These are phyloP conservation scores for Gnatocerus cornutus DNA, from an alignment of 2,888 invertebrate genomes.

Conservation along the genomic window DNA sequence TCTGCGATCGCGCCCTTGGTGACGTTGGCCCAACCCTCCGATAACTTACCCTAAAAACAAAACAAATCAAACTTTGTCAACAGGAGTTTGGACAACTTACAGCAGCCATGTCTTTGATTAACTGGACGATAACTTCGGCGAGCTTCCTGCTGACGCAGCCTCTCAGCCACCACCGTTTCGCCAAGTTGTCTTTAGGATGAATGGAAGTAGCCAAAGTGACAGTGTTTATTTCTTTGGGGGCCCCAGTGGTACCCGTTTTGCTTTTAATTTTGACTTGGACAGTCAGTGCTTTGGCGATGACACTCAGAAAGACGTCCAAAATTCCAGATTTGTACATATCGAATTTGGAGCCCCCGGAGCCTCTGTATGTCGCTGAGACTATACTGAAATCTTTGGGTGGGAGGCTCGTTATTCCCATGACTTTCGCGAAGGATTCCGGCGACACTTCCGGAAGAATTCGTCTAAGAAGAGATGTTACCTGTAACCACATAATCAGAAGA, in stretches of 20 bases:
- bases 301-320: constrained; percentile 91
- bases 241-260: constrained; percentile 72
- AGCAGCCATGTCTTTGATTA: constrained; percentile 94
- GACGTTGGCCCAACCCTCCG: constrained; percentile 88
- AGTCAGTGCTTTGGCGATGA: constrained; percentile 92
- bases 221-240: constrained; percentile 73
- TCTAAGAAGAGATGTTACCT: constrained; percentile 89
- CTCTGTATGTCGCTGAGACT: constrained; percentile 75
- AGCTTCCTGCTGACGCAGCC: constrained; percentile 89
- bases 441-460: constrained; percentile 93
- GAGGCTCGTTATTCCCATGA: constrained; percentile 81
- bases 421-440: constrained; percentile 86
- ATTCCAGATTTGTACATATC: constrained; percentile 80
- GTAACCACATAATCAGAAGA: constrained; percentile 45
- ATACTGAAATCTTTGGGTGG: constrained; percentile 87
- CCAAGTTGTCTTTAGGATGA: constrained; percentile 75
- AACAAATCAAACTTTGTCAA: no score
- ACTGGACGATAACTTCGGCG: constrained; percentile 89
- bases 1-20: constrained; percentile 92
- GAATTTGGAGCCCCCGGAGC: constrained; percentile 70
- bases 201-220: constrained; percentile 77
- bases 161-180: constrained; percentile 87
- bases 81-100: constrained; percentile 79
- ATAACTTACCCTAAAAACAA: constrained; percentile 84
- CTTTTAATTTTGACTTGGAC: constrained; percentile 90